Evolutionary conservation across 2,113 vertebrate genomes (phyloP).

Genomic region (Mobula birostris): DNA sequence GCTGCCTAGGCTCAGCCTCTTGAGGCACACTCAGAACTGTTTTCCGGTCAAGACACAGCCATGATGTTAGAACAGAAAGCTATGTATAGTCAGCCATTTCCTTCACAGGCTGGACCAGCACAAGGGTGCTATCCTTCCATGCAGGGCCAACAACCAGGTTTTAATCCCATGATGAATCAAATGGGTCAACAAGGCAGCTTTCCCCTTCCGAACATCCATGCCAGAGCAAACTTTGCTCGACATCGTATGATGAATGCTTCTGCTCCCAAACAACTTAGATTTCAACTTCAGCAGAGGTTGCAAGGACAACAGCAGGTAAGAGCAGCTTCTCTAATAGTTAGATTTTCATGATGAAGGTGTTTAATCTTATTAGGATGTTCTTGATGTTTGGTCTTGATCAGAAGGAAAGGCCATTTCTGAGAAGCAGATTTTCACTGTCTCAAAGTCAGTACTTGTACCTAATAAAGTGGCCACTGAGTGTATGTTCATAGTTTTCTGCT

Average conservation of each 20-base stretch:
- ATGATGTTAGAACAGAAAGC: slow-evolving; percentile 80
- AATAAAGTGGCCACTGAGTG: too few relatives aligned
- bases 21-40: slow-evolving; percentile 70
- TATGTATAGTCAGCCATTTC: slow-evolving; percentile 74
- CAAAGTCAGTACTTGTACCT: neutral
- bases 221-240: slow-evolving; percentile 69
- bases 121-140: slow-evolving; percentile 67
- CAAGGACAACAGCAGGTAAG: slow-evolving; percentile 96
- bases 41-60: slow-evolving; percentile 71
- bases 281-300: slow-evolving; percentile 91
- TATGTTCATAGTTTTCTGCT: too few relatives aligned
- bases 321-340: too few relatives aligned
- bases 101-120: slow-evolving; percentile 69
- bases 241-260: slow-evolving; percentile 74
- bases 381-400: neutral
- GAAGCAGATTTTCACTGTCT: too few relatives aligned
- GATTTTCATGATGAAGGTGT: neutral
- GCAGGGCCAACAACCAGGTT: slow-evolving; percentile 72
- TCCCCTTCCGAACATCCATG: slow-evolving; percentile 73
- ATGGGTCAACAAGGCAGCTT: slow-evolving; percentile 64
- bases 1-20: slow-evolving; percentile 67
- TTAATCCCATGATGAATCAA: slow-evolving; percentile 73
- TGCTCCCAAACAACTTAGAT: slow-evolving; percentile 78
- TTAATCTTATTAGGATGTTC: neutral
- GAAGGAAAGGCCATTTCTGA: neutral